Evolutionary conservation across 2,113 vertebrate genomes (phyloP), one percentile per base, ranked within the genome.

Genomic region (Zosterops lateralis): DNA sequence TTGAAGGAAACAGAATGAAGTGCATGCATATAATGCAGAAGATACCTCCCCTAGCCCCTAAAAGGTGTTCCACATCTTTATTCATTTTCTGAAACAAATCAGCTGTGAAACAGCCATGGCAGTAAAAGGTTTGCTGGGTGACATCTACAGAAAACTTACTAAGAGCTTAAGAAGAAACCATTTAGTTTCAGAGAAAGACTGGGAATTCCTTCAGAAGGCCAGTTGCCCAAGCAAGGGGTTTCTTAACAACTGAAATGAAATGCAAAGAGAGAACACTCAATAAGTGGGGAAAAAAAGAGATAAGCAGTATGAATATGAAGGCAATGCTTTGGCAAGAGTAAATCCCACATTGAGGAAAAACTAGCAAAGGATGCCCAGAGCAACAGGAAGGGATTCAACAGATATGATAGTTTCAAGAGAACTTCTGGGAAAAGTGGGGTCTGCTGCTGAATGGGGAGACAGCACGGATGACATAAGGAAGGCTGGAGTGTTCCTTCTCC

Each of bases 221-320:
- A 32, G 3, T 31, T 84, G 13, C 22, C 19, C 22, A 32, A 11
- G 2, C 17, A 65, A 29, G 8, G 7, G 17, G 0, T 9, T 65
- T 76, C 44, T 60, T 91, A 76, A 32, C 14, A 57, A 38, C 20
- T 20, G 50, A 77, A 50, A 64, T 44, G 4, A 75, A 89, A 83
- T 21, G 6, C 7, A 70, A 24, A 29, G 28, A 34, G 5, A 56
- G 7, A 84, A 15, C 12, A 47, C 4, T 29, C 17, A 9, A 9
- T 15, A 64, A 67, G 17, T 5, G 3, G 7, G 14, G 10, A 2
- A 0, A 0, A 7, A 57, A 56, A 17, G n/a, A 61, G 28, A 47
- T 15, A 28, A 68, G 6, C 4, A 68, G 29, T 8, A 60, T 6
- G 13, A 74, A 75, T 18, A 29, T 10, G 7, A 60, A 89, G 71